A percentile compares a stretch with the other conserved stretches of the same genome.
Evolutionary conservation across 1,140 invertebrate species (phyloP).

Genomic region (Pristionchus pacificus): DNA sequence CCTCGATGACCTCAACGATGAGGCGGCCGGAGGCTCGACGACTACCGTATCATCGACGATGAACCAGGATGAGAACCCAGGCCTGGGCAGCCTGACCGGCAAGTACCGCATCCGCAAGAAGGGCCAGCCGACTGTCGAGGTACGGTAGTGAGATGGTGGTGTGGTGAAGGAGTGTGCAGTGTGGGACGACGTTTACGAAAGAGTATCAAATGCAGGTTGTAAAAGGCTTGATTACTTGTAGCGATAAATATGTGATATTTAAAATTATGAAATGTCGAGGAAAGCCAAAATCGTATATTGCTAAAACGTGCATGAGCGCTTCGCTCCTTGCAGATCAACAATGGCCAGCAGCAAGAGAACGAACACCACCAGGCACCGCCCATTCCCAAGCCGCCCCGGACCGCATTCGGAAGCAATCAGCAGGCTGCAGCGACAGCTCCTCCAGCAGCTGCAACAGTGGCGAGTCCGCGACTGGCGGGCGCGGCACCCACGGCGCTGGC

Average conservation of each 20-base stretch:
- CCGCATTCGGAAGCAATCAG: background rate
- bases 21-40: background rate
- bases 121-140: background rate
- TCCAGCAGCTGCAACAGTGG: background rate
- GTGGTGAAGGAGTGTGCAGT: background rate
- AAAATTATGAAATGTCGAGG: too few relatives aligned
- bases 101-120: too few relatives aligned
- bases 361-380: too few relatives aligned
- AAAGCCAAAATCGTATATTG: background rate
- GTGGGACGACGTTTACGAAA: too few relatives aligned
- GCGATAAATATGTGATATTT: too few relatives aligned
- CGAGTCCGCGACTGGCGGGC: background rate
- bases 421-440: background rate
- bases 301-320: background rate
- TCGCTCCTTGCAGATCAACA: background rate
- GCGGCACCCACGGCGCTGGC: background rate
- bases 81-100: background rate
- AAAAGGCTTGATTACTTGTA: background rate
- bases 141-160: background rate
- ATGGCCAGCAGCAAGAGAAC: too few relatives aligned
- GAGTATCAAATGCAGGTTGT: too few relatives aligned
- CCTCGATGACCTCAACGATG: too few relatives aligned
- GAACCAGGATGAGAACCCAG: background rate
- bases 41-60: background rate
- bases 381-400: too few relatives aligned